These are phyloP conservation scores for Scolopax mira DNA, from an alignment of 2,113 vertebrate species.

Conservation along the genomic window DNA sequence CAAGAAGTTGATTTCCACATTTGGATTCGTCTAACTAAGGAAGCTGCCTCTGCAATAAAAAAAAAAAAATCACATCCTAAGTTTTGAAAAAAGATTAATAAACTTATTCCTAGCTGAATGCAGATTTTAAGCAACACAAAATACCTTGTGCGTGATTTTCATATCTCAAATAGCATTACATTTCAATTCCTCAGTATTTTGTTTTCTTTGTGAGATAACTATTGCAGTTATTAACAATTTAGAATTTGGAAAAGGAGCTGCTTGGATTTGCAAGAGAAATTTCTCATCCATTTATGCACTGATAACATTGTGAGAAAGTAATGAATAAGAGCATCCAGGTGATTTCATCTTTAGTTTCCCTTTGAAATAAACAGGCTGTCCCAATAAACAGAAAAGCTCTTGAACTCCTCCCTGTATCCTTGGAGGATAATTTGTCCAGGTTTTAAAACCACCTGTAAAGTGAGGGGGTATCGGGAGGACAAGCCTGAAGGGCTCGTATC, in stretches of 20 bases:
- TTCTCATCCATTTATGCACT: not conserved
- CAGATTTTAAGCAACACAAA: not conserved
- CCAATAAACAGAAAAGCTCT: not conserved
- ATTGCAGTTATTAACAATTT: not conserved
- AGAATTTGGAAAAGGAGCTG: not conserved
- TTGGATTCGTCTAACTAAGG: not conserved
- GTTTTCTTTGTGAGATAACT: not conserved
- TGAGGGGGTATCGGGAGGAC: not conserved
- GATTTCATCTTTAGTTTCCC: not conserved
- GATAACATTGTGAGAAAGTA: not conserved
- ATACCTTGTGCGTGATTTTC: not conserved
- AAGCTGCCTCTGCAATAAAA: constrained; percentile 17
- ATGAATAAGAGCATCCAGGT: not conserved
- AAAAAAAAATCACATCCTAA: not conserved
- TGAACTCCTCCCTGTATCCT: not conserved
- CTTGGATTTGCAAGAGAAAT: constrained; percentile 11
- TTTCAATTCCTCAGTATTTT: not conserved
- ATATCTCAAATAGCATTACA: not conserved
- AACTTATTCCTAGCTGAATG: not conserved
- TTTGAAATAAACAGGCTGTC: not conserved
- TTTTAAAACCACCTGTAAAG: not conserved
- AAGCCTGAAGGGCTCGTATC: not conserved
- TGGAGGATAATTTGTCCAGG: not conserved
- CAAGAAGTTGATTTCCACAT: constrained; percentile 40
- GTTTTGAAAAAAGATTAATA: not conserved